A percentile compares a stretch with the other conserved stretches of the same genome.
phyloP scores from a whole-genome alignment of 2,888 invertebrate genomes.

The Drosophila robusta region DNA sequence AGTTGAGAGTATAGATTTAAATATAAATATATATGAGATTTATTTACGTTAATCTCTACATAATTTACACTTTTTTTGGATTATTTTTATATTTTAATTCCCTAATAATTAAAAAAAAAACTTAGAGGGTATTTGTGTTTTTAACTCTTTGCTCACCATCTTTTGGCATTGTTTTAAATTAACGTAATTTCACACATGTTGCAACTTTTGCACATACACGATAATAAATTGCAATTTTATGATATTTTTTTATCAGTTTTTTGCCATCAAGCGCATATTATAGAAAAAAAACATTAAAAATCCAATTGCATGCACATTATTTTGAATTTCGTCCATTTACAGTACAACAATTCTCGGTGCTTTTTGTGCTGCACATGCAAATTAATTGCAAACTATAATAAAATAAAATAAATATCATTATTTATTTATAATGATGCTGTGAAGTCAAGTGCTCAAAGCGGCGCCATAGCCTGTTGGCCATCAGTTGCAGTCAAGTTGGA shows the following conservation, averaged over 20 bases:
- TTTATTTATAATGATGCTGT: constrained; percentile 22
- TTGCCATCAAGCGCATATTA: neutral
- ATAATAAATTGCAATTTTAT: constrained; percentile 1
- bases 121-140: no score
- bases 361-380: constrained; percentile 17
- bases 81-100: no score
- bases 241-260: neutral
- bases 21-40: no score
- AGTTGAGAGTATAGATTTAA: no score
- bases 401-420: constrained; percentile 21
- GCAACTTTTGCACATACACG: neutral
- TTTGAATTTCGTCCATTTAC: constrained; percentile 9
- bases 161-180: neutral
- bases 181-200: constrained; percentile 4
- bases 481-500: constrained; percentile 28
- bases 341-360: neutral
- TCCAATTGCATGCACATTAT: constrained; percentile 16
- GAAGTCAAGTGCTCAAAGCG: constrained; percentile 24
- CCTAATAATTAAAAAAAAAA: no score
- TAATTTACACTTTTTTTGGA: no score
- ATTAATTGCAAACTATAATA: constrained; percentile 12
- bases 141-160: no score
- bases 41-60: no score
- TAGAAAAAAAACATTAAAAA: neutral
- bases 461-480: constrained; percentile 26